phyloP scores from a whole-genome alignment of 2,888 invertebrate species.

The Hydrotaea diabolus region DNA sequence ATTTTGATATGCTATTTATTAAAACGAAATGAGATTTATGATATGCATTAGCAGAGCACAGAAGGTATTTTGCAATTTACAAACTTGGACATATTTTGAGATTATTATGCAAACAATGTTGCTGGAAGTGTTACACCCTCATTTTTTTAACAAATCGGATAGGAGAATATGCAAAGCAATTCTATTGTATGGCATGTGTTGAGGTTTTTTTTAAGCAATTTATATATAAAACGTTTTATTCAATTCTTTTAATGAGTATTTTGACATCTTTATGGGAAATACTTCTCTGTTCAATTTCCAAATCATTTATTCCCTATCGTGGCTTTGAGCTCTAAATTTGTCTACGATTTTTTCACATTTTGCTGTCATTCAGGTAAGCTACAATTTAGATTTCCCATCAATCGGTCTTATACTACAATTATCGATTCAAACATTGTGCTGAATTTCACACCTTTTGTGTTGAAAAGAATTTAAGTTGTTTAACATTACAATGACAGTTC shows the following conservation, averaged over 20 bases:
- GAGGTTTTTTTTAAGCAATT: too few relatives aligned
- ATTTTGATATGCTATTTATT: slow-evolving; percentile 6
- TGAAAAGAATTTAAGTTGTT: neutral
- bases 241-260: neutral
- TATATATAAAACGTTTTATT: slow-evolving; percentile 7
- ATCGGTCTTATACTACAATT: neutral
- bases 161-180: neutral
- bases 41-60: slow-evolving; percentile 9
- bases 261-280: too few relatives aligned
- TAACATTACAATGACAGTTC: neutral
- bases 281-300: neutral
- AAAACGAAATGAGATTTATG: slow-evolving; percentile 13
- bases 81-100: neutral
- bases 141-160: slow-evolving; percentile 12
- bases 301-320: too few relatives aligned
- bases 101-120: slow-evolving; percentile 55
- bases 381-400: neutral
- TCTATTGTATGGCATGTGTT: neutral
- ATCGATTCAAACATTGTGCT: neutral
- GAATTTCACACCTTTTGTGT: neutral
- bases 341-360: too few relatives aligned
- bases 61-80: neutral
- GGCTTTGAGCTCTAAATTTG: neutral
- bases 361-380: neutral
- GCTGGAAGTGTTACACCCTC: slow-evolving; percentile 52